Evolutionary conservation across 2,113 vertebrate species (phyloP), one percentile per base, ranked within the genome.

Genomic region (Nibea coibor): DNA sequence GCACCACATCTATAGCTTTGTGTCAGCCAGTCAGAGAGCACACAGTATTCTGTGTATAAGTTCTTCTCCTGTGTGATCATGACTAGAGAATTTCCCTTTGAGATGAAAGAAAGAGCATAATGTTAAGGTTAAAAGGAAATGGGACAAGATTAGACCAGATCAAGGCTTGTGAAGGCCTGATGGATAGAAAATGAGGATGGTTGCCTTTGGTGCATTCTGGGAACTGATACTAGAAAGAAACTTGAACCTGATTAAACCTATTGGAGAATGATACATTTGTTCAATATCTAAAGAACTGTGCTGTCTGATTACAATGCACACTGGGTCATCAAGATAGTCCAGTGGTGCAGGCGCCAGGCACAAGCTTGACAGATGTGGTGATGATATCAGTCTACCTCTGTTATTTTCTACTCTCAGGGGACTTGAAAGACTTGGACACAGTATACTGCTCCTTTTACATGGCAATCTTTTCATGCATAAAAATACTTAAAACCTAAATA

Each of bases 41-140:
- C 31, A 35, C 31, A 35, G 31, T 24, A 53, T 47, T 5, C 28
- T 35, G 12, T 56, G 51, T 2, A 14, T 53, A 43, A 48, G 31
- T 11, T 28, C 56, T 43, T 39, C 26, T 48, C 20, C 20, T 26
- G n/a, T 63, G 31, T 71, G 62, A 79, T 50, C 26, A 26, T 58
- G 56, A 48, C 20, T 63, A 12, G 28, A 48, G 26, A 42, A 54
- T 28, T 47, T 63, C 45, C 15, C 28, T 43, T 50, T 61, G 22
- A 80, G 80, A 71, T 73, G 31, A 83, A 78, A 65, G 75, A 83
- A 78, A 65, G 75, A 83, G 65, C 62, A 39, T 63, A 69, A 83
- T 62, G 22, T 43, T 77, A 50, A 51, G 74, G 69, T 84, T 90
- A 75, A 87, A 89, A 87, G 83, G 50, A 64, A 54, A 39, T n/a